Evolutionary conservation across 1,140 invertebrate species (phyloP).

Genomic region (Batillaria attramentaria): DNA sequence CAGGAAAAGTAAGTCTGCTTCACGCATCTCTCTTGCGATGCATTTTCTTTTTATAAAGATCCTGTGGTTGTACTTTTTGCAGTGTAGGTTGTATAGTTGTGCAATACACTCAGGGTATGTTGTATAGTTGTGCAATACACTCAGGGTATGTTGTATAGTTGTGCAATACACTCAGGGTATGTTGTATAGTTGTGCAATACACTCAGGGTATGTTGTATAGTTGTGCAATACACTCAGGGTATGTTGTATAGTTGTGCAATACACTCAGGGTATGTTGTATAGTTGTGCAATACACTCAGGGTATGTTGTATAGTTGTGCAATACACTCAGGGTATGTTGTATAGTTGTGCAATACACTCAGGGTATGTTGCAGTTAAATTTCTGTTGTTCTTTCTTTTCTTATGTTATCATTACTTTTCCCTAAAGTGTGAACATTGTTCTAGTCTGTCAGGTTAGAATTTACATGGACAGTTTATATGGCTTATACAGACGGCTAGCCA

Average conservation of each 20-base stretch:
- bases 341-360: background rate
- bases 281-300: too few relatives aligned
- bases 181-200: too few relatives aligned
- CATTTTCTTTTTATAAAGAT: background rate
- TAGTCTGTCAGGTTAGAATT: too few relatives aligned
- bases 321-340: too few relatives aligned
- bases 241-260: too few relatives aligned
- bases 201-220: too few relatives aligned
- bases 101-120: background rate
- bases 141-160: background rate
- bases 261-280: too few relatives aligned
- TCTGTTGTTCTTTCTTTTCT: background rate
- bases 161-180: too few relatives aligned
- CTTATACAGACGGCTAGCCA: too few relatives aligned
- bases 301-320: too few relatives aligned
- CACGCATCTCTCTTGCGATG: background rate
- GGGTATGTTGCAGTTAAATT: background rate
- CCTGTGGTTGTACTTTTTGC: background rate
- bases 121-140: background rate
- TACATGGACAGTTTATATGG: too few relatives aligned
- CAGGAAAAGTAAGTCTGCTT: constrained; percentile 59
- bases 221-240: too few relatives aligned
- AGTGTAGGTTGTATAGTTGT: background rate
- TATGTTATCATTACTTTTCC: background rate
- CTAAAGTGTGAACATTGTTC: background rate